Evolutionary conservation across 2,888 invertebrate genomes (phyloP).

Genomic region (Eledona agricola): DNA sequence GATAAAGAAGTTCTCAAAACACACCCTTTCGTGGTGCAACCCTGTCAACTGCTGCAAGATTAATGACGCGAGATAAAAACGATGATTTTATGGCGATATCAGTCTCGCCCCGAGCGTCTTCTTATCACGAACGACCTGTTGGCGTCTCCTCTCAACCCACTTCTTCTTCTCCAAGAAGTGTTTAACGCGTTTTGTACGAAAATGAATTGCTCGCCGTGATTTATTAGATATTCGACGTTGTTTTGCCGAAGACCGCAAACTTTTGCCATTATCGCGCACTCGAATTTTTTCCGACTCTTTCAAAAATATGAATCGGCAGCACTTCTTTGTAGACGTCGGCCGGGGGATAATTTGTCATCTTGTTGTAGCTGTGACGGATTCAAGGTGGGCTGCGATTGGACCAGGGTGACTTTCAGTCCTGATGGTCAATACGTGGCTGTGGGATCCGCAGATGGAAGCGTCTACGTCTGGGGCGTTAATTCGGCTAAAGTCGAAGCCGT

Average conservation of each 20-base stretch:
- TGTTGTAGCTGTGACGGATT: slow-evolving; percentile 88
- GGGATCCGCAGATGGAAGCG: slow-evolving; percentile 90
- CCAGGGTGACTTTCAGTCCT: slow-evolving; percentile 91
- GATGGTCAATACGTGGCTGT: slow-evolving; percentile 89
- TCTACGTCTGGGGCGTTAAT: slow-evolving; percentile 90
- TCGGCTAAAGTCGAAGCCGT: slow-evolving; percentile 79
- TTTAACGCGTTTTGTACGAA: slow-evolving; percentile 47
- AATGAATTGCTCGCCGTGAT: slow-evolving; percentile 46
- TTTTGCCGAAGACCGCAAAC: slow-evolving; percentile 41
- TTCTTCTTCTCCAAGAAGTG: slow-evolving; percentile 40
- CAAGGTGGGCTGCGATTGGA: slow-evolving; percentile 95
- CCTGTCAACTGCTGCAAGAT: slow-evolving; percentile 52
- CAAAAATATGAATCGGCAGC: slow-evolving; percentile 18
- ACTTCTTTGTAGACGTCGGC: slow-evolving; percentile 11
- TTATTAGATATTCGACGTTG: slow-evolving; percentile 45
- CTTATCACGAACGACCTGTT: slow-evolving; percentile 53
- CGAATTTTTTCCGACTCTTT: slow-evolving; percentile 32
- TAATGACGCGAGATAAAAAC: slow-evolving; percentile 56
- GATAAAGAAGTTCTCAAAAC: slow-evolving; percentile 33
- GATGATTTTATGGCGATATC: slow-evolving; percentile 55
- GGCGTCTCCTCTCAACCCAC: slow-evolving; percentile 51
- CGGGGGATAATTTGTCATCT: neutral
- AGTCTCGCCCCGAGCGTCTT: slow-evolving; percentile 43
- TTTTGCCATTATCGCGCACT: slow-evolving; percentile 40
- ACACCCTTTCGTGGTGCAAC: no score